A percentile compares a stretch with the other conserved stretches of the same genome.
These are phyloP conservation scores for Hydrotaea diabolus DNA, from an alignment of 2,888 invertebrate genomes.

Conservation along the genomic window DNA sequence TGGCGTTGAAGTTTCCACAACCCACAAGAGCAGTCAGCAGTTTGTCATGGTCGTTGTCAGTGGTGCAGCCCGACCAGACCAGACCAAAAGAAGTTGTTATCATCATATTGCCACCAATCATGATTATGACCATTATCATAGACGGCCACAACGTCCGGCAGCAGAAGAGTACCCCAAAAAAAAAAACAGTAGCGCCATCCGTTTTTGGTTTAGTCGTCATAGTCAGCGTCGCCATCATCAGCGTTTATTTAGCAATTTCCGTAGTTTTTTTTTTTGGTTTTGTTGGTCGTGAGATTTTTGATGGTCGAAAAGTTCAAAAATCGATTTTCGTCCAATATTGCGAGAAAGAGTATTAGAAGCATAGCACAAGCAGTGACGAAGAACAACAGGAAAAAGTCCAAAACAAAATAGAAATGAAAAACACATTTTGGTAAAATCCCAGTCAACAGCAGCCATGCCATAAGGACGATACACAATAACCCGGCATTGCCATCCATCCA, in stretches of 20 bases:
- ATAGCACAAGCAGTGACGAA: not conserved
- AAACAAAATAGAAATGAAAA: slow-evolving; percentile 17
- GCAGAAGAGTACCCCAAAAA: not conserved
- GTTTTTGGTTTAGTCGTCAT: slow-evolving; percentile 60
- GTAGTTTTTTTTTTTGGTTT: slow-evolving; percentile 64
- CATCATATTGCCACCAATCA: slow-evolving; percentile 62
- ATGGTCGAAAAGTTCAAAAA: slow-evolving; percentile 67
- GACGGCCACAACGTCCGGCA: slow-evolving; percentile 26
- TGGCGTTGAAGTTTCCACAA: slow-evolving; percentile 11
- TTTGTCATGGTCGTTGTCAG: not conserved
- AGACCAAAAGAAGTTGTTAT: slow-evolving; percentile 24
- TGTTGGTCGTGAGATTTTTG: slow-evolving; percentile 27
- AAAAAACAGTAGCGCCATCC: slow-evolving; percentile 48
- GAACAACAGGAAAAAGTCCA: not conserved
- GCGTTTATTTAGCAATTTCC: slow-evolving; percentile 74
- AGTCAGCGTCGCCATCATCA: slow-evolving; percentile 66
- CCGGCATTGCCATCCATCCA: slow-evolving; percentile 57
- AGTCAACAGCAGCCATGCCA: slow-evolving; percentile 2
- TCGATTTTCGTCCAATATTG: slow-evolving; percentile 71
- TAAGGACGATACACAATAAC: slow-evolving; percentile 35
- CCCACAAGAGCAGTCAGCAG: not conserved
- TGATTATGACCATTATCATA: slow-evolving; percentile 62
- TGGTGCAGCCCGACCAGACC: slow-evolving; percentile 24
- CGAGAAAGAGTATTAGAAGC: slow-evolving; percentile 6
- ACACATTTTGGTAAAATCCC: slow-evolving; percentile 13